These are phyloP conservation scores for Limonius californicus DNA, from an alignment of 1,140 invertebrate genomes.

Conservation along the genomic window DNA sequence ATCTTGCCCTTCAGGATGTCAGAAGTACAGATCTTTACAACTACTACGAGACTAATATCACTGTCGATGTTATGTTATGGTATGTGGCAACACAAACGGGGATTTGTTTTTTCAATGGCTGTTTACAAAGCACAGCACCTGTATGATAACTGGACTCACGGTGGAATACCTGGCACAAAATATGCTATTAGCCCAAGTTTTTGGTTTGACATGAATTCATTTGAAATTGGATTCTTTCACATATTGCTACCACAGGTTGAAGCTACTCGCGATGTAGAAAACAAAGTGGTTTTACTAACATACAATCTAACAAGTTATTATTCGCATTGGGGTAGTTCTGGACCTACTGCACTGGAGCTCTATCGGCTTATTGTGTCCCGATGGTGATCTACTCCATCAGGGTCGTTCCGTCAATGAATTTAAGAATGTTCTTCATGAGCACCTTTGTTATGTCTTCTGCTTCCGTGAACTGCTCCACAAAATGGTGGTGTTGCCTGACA, in stretches of 20 bases:
- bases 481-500: too few relatives aligned
- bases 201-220: conserved; percentile 42
- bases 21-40: too few relatives aligned
- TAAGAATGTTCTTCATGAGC: too few relatives aligned
- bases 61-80: conserved; percentile 30
- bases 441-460: too few relatives aligned
- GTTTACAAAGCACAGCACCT: conserved; percentile 36
- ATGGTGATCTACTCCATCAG: too few relatives aligned
- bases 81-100: conserved; percentile 32
- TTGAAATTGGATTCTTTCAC: conserved; percentile 32
- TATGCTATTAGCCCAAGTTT: conserved; percentile 17
- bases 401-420: too few relatives aligned
- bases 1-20: too few relatives aligned
- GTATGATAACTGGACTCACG: conserved; percentile 35
- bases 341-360: too few relatives aligned
- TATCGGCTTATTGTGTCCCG: too few relatives aligned
- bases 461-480: too few relatives aligned
- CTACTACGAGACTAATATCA: too few relatives aligned
- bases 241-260: conserved; percentile 16
- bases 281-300: conserved; percentile 12
- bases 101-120: conserved; percentile 33
- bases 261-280: conserved; percentile 1
- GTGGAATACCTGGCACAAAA: conserved; percentile 20
- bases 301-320: conserved; percentile 24
- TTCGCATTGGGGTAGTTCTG: conserved; percentile 17